Percentiles rank a stretch among this genome's conserved stretches.
These are phyloP conservation scores for Brenthis daphne DNA, from an alignment of 2,888 invertebrate genomes.

Conservation along the genomic window DNA sequence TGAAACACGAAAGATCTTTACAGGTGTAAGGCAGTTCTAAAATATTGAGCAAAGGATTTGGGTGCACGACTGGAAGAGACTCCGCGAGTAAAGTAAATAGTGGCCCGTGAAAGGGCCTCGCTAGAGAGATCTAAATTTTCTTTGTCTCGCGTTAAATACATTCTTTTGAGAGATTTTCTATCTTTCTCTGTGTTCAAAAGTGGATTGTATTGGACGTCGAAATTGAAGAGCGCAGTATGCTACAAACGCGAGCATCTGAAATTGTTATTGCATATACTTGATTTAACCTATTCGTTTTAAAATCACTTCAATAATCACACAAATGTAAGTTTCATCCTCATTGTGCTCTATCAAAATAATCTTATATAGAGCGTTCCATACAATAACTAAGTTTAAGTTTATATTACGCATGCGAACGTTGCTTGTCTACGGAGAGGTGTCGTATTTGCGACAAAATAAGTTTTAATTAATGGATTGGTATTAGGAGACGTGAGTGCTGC, in stretches of 20 bases:
- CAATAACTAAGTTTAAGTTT: conserved; percentile 55
- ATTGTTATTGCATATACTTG: neutral
- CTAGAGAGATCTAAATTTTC: conserved; percentile 74
- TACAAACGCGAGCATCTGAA: neutral
- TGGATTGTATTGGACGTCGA: conserved; percentile 67
- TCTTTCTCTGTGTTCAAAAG: conserved; percentile 64
- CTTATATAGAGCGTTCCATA: conserved; percentile 33
- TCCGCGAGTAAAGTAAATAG: conserved; percentile 75
- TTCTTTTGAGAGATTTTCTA: conserved; percentile 78
- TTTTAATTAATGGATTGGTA: conserved; percentile 82
- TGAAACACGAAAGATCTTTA: conserved; percentile 26
- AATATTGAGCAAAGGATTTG: conserved; percentile 62
- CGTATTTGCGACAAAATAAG: conserved; percentile 74
- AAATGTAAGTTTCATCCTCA: conserved; percentile 16
- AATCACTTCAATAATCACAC: conserved; percentile 25
- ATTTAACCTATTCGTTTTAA: conserved; percentile 10
- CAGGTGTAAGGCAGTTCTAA: conserved; percentile 44
- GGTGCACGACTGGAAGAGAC: conserved; percentile 60
- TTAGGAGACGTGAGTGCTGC: conserved; percentile 66
- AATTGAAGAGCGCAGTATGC: conserved; percentile 54
- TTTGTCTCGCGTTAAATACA: conserved; percentile 78
- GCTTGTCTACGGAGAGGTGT: conserved; percentile 61
- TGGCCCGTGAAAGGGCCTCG: conserved; percentile 66
- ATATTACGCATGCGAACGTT: conserved; percentile 59
- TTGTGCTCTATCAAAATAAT: conserved; percentile 33